phyloP scores from a whole-genome alignment of 2,888 invertebrate genomes.

The Cryptocheilus praepositus region DNA sequence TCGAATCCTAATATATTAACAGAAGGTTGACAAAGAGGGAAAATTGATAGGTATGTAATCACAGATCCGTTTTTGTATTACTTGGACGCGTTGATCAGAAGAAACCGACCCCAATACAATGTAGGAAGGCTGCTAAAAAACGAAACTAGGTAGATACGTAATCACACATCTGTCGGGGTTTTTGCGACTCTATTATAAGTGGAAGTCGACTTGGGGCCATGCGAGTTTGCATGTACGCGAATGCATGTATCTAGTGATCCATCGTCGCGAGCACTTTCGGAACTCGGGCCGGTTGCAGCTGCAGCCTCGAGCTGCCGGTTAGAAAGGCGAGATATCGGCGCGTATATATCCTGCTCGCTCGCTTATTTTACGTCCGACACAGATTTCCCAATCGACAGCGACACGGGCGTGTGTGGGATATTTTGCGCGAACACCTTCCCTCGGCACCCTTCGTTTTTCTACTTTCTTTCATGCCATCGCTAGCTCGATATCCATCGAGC shows the following conservation, averaged over 20 bases:
- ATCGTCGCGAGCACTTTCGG: neutral
- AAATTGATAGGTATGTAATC: no score
- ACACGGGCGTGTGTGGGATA: constrained; percentile 53
- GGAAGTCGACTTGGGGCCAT: constrained; percentile 25
- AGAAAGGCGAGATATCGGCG: constrained; percentile 12
- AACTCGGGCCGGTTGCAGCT: neutral
- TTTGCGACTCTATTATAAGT: neutral
- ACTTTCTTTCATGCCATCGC: no score
- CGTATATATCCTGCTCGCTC: constrained; percentile 27
- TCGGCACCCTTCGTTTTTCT: constrained; percentile 34
- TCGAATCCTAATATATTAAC: no score
- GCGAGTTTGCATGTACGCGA: constrained; percentile 1
- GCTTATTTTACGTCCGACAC: constrained; percentile 53
- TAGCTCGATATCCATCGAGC: no score
- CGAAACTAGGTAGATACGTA: no score
- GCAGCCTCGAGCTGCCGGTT: constrained; percentile 3
- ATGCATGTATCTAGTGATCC: neutral
- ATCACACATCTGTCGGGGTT: neutral
- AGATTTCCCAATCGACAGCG: constrained; percentile 59
- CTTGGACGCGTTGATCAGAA: no score
- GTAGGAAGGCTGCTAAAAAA: no score
- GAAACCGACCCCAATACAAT: no score
- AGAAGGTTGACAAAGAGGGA: no score
- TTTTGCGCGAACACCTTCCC: constrained; percentile 37
- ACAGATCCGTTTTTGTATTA: no score